A percentile compares a stretch with the other conserved stretches of the same genome.
These are phyloP conservation scores for Lophotriccus pileatus DNA, from an alignment of 2,797 vertebrate species.

Conservation along the genomic window DNA sequence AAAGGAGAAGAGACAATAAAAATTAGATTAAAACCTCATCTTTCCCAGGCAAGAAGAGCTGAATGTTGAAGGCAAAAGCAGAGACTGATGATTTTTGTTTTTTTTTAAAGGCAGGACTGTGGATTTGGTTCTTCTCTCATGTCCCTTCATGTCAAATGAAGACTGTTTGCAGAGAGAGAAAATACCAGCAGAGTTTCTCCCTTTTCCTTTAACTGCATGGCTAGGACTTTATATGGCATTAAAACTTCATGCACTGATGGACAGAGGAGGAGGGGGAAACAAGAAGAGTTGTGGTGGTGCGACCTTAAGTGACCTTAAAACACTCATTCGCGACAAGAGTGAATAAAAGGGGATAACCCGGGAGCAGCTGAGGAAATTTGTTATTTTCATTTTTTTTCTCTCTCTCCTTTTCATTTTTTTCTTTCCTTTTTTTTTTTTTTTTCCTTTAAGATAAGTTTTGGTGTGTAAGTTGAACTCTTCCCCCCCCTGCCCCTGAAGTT, in stretches of 20 bases:
- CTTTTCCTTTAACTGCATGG: slow-evolving; percentile 77
- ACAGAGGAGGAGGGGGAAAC: slow-evolving; percentile 66
- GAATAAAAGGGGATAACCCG: slow-evolving; percentile 72
- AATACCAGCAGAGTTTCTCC: slow-evolving; percentile 76
- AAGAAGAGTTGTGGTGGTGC: slow-evolving; percentile 27
- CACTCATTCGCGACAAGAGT: background rate
- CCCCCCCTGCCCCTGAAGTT: slow-evolving; percentile 67
- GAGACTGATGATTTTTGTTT: slow-evolving; percentile 52
- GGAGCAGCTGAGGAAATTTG: slow-evolving; percentile 83
- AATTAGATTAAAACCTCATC: slow-evolving; percentile 36
- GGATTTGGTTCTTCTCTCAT: slow-evolving; percentile 75
- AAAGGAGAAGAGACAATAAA: slow-evolving; percentile 47
- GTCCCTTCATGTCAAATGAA: slow-evolving; percentile 62
- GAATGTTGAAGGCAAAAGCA: slow-evolving; percentile 59
- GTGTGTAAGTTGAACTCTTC: slow-evolving; percentile 77
- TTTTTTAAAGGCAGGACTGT: slow-evolving; percentile 77
- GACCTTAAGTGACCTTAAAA: slow-evolving; percentile 6
- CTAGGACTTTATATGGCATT: slow-evolving; percentile 81
- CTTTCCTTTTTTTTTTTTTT: background rate
- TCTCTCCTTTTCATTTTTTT: background rate
- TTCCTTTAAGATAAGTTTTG: slow-evolving; percentile 78
- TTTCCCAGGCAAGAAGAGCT: slow-evolving; percentile 57
- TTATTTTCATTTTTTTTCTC: slow-evolving; percentile 71
- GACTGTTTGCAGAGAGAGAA: slow-evolving; percentile 78
- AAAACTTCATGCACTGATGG: slow-evolving; percentile 85